phyloP scores from a whole-genome alignment of 2,113 vertebrate genomes.

The Gymnarchus niloticus region DNA sequence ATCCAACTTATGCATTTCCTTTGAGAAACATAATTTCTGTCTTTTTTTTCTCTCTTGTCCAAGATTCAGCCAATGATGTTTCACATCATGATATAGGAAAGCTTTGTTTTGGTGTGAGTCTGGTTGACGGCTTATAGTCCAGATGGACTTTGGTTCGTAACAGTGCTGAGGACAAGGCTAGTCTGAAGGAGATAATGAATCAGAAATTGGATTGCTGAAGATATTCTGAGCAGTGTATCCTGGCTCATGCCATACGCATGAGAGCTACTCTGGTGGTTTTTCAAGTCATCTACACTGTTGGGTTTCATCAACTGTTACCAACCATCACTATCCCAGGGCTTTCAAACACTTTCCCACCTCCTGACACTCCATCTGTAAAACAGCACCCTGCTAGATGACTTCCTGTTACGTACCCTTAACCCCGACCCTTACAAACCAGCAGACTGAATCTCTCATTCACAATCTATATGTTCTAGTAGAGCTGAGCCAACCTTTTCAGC shows the following conservation, averaged over 20 bases:
- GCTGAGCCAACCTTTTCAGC: neutral
- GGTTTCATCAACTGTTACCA: neutral
- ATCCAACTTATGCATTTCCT: neutral
- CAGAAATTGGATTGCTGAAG: neutral
- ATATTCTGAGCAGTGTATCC: neutral
- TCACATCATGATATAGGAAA: neutral
- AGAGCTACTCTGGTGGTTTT: neutral
- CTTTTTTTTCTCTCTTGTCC: neutral
- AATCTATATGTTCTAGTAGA: too few species aligned
- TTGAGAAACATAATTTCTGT: neutral
- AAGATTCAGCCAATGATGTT: neutral
- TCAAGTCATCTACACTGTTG: neutral
- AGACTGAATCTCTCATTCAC: neutral
- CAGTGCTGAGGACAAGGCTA: neutral
- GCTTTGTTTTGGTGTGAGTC: neutral
- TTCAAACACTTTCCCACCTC: neutral
- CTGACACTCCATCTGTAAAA: neutral
- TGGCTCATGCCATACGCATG: neutral
- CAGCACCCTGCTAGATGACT: neutral
- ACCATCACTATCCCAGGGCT: neutral
- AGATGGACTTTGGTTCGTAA: neutral
- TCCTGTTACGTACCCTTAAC: neutral
- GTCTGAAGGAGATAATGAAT: neutral
- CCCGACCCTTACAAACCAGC: neutral
- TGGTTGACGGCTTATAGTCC: neutral